Conservation (phyloP, 2,888 invertebrate genomes). For the Caenorhabditis angaria region DNA sequence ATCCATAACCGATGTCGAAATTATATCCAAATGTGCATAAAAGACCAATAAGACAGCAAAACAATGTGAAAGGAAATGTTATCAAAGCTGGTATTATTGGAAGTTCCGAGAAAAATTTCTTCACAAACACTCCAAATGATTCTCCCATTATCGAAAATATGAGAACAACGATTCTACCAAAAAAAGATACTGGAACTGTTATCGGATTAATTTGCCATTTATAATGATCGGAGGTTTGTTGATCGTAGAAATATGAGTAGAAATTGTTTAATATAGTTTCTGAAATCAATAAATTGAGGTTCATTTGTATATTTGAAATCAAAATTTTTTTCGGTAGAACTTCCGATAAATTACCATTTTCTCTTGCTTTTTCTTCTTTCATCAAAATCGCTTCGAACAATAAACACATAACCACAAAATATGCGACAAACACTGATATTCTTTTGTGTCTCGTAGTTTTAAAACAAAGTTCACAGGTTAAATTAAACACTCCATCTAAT, state of each 20-base stretch:
- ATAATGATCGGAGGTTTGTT: slow-evolving; percentile 17
- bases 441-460: slow-evolving; percentile 18
- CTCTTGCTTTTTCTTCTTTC: slow-evolving; percentile 29
- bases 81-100: slow-evolving; percentile 12
- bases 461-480: slow-evolving; percentile 13
- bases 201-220: slow-evolving; percentile 43
- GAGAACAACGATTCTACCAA: slow-evolving; percentile 23
- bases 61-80: slow-evolving; percentile 28
- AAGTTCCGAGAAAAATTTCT: slow-evolving; percentile 16
- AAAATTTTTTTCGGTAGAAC: background rate
- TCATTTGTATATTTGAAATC: too few relatives aligned
- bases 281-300: too few relatives aligned
- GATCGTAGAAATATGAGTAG: slow-evolving; percentile 11
- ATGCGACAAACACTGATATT: slow-evolving; percentile 21
- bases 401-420: slow-evolving; percentile 20
- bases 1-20: slow-evolving; percentile 34
- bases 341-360: slow-evolving; percentile 15
- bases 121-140: slow-evolving; percentile 23
- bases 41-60: slow-evolving; percentile 26
- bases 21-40: slow-evolving; percentile 37
- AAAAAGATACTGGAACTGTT: slow-evolving; percentile 34
- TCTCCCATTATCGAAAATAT: slow-evolving; percentile 12
- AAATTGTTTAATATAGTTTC: slow-evolving; percentile 24
- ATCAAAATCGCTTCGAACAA: slow-evolving; percentile 34
- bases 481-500: slow-evolving; percentile 27